phyloP scores from a whole-genome alignment of 1,140 invertebrate species.

The Zaprionus ornatus region DNA sequence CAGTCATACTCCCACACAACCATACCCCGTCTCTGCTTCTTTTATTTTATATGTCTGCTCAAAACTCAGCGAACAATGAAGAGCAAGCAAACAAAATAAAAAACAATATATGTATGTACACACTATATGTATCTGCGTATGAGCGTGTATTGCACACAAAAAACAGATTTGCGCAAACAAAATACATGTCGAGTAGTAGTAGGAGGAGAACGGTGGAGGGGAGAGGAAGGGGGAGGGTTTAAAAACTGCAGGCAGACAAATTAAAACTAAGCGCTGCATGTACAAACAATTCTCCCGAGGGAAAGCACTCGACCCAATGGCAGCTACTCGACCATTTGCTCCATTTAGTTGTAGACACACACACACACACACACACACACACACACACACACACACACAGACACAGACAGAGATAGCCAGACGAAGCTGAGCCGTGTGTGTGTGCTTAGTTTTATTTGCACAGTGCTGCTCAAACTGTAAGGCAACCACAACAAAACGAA shows the following conservation, averaged over 20 bases:
- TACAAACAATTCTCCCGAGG: conserved; percentile 61
- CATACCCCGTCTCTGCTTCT: background rate
- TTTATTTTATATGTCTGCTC: conserved; percentile 28
- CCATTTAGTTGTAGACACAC: conserved; percentile 65
- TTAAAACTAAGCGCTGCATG: conserved; percentile 78
- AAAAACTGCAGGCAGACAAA: conserved; percentile 71
- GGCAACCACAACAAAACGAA: conserved; percentile 47
- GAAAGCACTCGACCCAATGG: conserved; percentile 68
- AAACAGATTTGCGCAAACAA: conserved; percentile 71
- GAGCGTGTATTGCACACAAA: conserved; percentile 36
- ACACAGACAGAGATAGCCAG: too few species aligned
- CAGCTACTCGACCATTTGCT: conserved; percentile 79
- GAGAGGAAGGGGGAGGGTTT: background rate
- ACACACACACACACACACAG: conserved; percentile 1
- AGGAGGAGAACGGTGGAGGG: background rate
- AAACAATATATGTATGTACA: conserved; percentile 27
- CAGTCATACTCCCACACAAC: background rate
- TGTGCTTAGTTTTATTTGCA: conserved; percentile 60
- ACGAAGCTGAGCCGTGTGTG: conserved; percentile 36
- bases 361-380: conserved; percentile 22
- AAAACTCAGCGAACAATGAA: conserved; percentile 56
- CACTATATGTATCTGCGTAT: conserved; percentile 29
- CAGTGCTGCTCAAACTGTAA: conserved; percentile 67
- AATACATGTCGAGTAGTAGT: conserved; percentile 23
- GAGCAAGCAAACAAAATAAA: conserved; percentile 45